Evolutionary conservation across 2,888 invertebrate species (phyloP).

Genomic region (Caenorhabditis panamensis): DNA sequence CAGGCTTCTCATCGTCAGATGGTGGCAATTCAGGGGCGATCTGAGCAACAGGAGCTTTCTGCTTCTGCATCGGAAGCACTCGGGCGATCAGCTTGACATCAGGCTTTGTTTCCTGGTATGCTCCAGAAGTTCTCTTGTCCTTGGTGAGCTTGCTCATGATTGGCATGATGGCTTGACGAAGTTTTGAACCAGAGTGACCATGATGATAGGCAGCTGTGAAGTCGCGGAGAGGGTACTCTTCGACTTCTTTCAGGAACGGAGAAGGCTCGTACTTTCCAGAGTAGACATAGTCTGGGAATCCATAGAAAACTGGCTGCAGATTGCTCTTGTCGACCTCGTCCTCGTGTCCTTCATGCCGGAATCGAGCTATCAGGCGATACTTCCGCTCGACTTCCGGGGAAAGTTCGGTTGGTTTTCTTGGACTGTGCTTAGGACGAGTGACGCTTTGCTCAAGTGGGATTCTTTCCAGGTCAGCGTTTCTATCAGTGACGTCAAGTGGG

Average conservation of each 20-base stretch:
- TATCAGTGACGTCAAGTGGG: constrained; percentile 37
- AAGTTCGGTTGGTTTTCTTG: constrained; percentile 9
- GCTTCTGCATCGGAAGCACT: constrained; percentile 37
- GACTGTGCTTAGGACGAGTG: background rate
- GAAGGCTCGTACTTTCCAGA: constrained; percentile 45
- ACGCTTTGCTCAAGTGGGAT: constrained; percentile 33
- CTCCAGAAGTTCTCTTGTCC: constrained; percentile 6
- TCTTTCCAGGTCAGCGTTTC: constrained; percentile 42
- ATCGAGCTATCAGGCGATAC: constrained; percentile 60
- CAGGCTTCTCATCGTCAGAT: constrained; percentile 1
- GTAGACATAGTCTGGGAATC: constrained; percentile 39
- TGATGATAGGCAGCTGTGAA: constrained; percentile 59
- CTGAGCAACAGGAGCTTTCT: too few species aligned
- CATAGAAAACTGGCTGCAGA: constrained; percentile 47
- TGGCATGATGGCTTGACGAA: constrained; percentile 1
- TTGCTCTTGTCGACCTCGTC: constrained; percentile 51
- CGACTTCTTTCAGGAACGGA: constrained; percentile 23
- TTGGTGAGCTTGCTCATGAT: constrained; percentile 23
- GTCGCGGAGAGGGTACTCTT: constrained; percentile 42
- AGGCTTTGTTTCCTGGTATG: constrained; percentile 11
- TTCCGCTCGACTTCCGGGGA: constrained; percentile 26
- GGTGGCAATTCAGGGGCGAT: background rate
- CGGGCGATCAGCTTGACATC: constrained; percentile 59
- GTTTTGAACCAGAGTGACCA: constrained; percentile 31
- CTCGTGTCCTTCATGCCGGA: constrained; percentile 63